Evolutionary conservation across 2,113 vertebrate genomes (phyloP), one percentile per base, ranked within the genome.

Genomic region (Antennarius striatus): DNA sequence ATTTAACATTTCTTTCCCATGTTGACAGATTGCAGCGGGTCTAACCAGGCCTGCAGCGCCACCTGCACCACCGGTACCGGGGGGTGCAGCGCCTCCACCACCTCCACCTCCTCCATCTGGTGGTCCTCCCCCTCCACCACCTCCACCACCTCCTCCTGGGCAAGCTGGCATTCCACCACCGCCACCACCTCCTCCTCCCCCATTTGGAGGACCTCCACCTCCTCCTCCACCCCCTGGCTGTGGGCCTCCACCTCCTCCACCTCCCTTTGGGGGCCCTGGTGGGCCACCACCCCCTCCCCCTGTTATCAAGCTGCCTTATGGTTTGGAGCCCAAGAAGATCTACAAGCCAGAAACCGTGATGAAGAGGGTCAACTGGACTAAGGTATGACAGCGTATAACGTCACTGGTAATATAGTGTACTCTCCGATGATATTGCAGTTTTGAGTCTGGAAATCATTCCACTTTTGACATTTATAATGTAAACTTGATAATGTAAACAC

Each of bases 291-390:
- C 93, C 1, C 93, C 94, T 17, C 90, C 90, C 10, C 87, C 89
- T 36, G 88, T 91, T 12, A 17, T 91, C 49, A 93, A 90, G 30
- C 80, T 97, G 73, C 98, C 98, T 49, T 96, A 95, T 47, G 98
- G 97, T 64, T 95, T 99, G 87, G 90, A 95, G 75, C 89, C 93
- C 54, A 99, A 99, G 88, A 99, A 96, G 73, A 71, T 83, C 28
- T 99, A 97, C 71, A 95, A 93, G n/a, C 94, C 95, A 22, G 96
- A 98, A 40, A 86, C 91, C 0, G 56, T 94, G 3, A 97, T 99
- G 96, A 98, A 96, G 90, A 94, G 96, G 83, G 94, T 98, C 81
- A 99, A 99, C 81, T 99, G 98, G 97, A 93, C 91, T n/a, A 98
- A 99, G 98, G 97, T 99, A 95, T 5, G 69, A 4, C 14, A 43